Evolutionary conservation across 2,888 invertebrate species (phyloP).

Genomic region (Cantharis lateralis): DNA sequence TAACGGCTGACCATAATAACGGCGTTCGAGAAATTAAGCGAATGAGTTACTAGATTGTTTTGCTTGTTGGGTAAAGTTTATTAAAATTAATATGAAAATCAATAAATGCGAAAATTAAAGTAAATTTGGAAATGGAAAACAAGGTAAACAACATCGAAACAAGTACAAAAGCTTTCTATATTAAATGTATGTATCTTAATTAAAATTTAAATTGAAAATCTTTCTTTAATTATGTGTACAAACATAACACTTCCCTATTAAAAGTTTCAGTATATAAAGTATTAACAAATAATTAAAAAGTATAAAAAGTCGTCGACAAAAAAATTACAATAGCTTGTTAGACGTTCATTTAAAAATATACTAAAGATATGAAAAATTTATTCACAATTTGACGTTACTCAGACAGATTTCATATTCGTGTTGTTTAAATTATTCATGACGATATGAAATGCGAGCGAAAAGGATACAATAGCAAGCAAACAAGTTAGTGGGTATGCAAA

Average conservation of each 20-base stretch:
- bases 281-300: neutral
- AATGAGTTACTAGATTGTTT: neutral
- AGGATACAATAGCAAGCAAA: neutral
- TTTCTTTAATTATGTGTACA: neutral
- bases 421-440: constrained; percentile 8
- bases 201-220: neutral
- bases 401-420: neutral
- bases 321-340: neutral
- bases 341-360: neutral
- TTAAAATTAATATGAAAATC: neutral
- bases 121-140: neutral
- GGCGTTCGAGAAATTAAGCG: neutral
- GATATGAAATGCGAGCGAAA: neutral
- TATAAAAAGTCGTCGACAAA: neutral
- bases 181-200: neutral
- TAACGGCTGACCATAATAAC: neutral
- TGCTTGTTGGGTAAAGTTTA: neutral
- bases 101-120: neutral
- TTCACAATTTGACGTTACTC: neutral
- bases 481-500: neutral
- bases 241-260: neutral
- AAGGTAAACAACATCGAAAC: neutral
- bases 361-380: neutral
- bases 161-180: neutral
- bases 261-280: neutral